Conservation (phyloP, 2,797 vertebrate genomes). For the Micrastur ruficollis region DNA sequence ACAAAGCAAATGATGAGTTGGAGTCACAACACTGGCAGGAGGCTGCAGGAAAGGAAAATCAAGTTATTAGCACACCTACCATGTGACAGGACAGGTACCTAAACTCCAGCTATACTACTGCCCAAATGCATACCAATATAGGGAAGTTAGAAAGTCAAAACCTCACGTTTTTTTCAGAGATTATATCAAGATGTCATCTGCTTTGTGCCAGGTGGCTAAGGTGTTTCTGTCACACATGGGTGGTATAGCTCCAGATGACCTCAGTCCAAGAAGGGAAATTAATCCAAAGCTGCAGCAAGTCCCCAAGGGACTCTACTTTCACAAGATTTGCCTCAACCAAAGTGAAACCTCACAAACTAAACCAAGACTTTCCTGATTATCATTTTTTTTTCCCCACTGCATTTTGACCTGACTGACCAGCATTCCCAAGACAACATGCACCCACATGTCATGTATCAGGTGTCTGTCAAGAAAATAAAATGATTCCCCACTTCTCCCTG, state of each 20-base stretch:
- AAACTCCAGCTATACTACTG: background rate
- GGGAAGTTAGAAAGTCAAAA: background rate
- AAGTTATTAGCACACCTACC: background rate
- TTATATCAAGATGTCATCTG: background rate
- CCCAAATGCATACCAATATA: background rate
- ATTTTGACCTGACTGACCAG: background rate
- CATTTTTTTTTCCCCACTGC: background rate
- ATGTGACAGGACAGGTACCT: background rate
- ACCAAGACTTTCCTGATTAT: background rate
- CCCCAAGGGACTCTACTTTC: background rate
- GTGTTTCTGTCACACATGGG: background rate
- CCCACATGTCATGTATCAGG: background rate
- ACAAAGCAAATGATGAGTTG: background rate
- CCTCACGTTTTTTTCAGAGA: fast-evolving
- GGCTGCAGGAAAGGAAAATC: background rate
- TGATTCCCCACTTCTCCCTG: background rate
- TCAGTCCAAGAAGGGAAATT: background rate
- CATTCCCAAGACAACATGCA: background rate
- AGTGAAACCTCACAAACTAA: background rate
- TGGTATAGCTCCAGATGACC: background rate
- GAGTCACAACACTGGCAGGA: background rate
- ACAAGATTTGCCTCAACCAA: background rate
- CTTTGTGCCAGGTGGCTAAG: background rate
- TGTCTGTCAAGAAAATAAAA: background rate
- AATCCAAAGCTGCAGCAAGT: background rate